Percentiles rank a stretch among this genome's conserved stretches.
phyloP scores from a whole-genome alignment of 2,888 invertebrate species.

The Mongoloraphidia duomilia region DNA sequence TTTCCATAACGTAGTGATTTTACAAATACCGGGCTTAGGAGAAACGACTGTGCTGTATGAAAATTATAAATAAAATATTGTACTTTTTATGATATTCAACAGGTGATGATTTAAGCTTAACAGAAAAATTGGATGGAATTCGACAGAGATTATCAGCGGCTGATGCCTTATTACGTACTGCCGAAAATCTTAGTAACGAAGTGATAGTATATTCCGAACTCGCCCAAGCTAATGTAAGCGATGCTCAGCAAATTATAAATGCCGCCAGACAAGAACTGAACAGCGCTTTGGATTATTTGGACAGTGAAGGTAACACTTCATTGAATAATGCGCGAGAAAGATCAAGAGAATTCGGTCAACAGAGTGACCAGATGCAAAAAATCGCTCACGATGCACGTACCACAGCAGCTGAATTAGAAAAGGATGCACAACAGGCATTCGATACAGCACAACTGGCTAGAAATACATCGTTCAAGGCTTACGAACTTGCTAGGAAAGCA shows the following conservation, averaged over 20 bases:
- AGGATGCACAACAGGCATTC: constrained; percentile 64
- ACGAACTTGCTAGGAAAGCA: constrained; percentile 64
- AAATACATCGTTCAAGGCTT: constrained; percentile 68
- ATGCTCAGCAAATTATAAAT: constrained; percentile 47
- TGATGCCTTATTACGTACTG: constrained; percentile 39
- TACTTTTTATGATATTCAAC: neutral
- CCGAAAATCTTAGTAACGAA: constrained; percentile 37
- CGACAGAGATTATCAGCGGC: constrained; percentile 42
- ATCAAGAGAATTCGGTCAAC: constrained; percentile 75
- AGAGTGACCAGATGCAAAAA: constrained; percentile 83
- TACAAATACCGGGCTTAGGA: no score
- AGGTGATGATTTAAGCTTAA: constrained; percentile 54
- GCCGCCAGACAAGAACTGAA: constrained; percentile 47
- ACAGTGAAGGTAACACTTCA: constrained; percentile 70
- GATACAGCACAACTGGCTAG: constrained; percentile 65
- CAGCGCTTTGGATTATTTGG: constrained; percentile 63
- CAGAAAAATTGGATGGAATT: constrained; percentile 58
- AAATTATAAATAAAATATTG: neutral
- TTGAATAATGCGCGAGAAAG: constrained; percentile 64
- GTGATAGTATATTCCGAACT: constrained; percentile 36
- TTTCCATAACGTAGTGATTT: no score
- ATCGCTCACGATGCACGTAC: constrained; percentile 80
- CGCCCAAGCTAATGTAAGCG: constrained; percentile 47
- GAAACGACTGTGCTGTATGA: no score
- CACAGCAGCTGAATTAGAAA: constrained; percentile 61